phyloP scores from a whole-genome alignment of 2,797 vertebrate genomes.

The Poecilia gillii region DNA sequence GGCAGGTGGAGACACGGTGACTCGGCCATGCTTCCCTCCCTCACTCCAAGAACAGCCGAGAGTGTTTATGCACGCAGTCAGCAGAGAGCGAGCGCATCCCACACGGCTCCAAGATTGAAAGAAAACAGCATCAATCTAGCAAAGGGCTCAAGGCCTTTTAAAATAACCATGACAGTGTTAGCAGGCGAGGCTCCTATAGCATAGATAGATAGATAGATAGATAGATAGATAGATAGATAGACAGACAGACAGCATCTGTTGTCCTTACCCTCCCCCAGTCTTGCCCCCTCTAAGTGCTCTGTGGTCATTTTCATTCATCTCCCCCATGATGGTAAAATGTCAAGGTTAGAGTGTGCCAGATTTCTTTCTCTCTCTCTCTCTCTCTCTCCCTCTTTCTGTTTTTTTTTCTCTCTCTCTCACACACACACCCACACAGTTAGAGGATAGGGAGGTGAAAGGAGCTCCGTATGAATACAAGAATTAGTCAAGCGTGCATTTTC shows the following conservation, averaged over 20 bases:
- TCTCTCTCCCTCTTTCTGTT: background rate
- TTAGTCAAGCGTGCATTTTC: constrained; percentile 75
- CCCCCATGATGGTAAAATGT: constrained; percentile 67
- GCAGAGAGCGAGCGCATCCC: constrained; percentile 62
- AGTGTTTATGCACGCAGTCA: constrained; percentile 65
- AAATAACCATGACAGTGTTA: constrained; percentile 68
- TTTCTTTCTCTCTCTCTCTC: constrained; percentile 14
- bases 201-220: constrained; percentile 7
- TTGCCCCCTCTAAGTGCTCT: constrained; percentile 43
- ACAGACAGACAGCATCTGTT: constrained; percentile 32
- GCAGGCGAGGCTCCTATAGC: constrained; percentile 34
- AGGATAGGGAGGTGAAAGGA: constrained; percentile 46
- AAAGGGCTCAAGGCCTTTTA: constrained; percentile 65
- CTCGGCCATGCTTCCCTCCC: constrained; percentile 48
- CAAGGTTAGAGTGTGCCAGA: constrained; percentile 74
- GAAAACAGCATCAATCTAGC: constrained; percentile 82
- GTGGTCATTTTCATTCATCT: constrained; percentile 74
- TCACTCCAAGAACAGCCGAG: constrained; percentile 32
- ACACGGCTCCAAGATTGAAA: constrained; percentile 75
- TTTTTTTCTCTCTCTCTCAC: constrained; percentile 2
- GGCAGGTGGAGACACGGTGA: constrained; percentile 46
- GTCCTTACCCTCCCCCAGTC: constrained; percentile 10
- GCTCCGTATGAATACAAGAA: constrained; percentile 68
- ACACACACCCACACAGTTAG: constrained; percentile 25
- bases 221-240: constrained; percentile 2